Conservation (phyloP, 2,797 vertebrate species). For the Nyctalus aviator region DNA sequence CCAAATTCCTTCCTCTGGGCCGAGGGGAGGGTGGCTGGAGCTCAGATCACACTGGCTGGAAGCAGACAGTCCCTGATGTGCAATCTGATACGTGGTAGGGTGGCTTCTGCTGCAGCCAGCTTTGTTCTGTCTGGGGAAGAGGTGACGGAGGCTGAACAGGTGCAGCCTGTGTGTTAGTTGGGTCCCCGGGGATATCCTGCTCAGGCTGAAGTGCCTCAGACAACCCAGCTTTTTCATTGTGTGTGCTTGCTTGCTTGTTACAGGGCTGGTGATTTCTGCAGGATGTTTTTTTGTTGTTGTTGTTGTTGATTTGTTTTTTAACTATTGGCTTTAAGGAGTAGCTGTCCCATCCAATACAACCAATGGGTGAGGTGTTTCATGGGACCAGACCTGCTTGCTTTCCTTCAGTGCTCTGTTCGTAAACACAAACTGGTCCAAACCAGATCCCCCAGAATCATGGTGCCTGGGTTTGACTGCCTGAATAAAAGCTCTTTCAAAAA, state of each 20-base stretch:
- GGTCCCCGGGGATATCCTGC: background rate
- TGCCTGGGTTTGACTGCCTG: background rate
- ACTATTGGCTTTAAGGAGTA: background rate
- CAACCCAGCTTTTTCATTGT: slow-evolving; percentile 11
- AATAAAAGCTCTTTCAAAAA: slow-evolving; percentile 69
- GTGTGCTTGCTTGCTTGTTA: background rate
- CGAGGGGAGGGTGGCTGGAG: fast-evolving
- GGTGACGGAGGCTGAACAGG: slow-evolving; percentile 44
- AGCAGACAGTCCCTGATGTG: background rate
- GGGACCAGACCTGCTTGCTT: background rate
- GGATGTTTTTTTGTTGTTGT: no score
- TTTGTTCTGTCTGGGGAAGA: slow-evolving; percentile 53
- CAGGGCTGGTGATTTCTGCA: background rate
- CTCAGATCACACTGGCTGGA: background rate
- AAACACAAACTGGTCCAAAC: slow-evolving; percentile 7
- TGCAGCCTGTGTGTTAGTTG: slow-evolving; percentile 31
- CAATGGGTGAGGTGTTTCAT: background rate
- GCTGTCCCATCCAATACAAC: background rate
- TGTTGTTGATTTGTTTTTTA: no score
- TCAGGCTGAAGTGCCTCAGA: background rate
- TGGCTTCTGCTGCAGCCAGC: slow-evolving; percentile 20
- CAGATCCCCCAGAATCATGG: background rate
- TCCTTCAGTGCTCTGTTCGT: background rate
- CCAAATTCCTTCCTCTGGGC: background rate
- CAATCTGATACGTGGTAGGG: background rate